Conservation (phyloP, 2,113 vertebrate genomes). For the Heteronetta atricapilla region DNA sequence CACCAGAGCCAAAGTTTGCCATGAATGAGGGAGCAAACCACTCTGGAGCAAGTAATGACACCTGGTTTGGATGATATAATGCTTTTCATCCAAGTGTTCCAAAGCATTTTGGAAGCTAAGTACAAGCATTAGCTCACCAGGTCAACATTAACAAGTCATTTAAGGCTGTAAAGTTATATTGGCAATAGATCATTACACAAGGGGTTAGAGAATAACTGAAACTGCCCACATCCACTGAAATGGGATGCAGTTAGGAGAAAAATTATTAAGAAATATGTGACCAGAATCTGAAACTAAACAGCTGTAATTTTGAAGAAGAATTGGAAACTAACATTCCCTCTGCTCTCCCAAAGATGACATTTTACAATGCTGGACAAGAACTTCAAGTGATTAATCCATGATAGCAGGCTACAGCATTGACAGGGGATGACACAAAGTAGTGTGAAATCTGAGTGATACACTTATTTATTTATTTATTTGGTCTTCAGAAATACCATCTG, state of each 20-base stretch:
- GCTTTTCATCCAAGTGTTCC: not conserved
- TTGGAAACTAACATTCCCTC: not conserved
- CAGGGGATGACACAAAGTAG: not conserved
- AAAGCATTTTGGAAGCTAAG: not conserved
- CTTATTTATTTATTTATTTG: not conserved
- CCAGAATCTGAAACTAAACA: not conserved
- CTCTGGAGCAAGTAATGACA: not conserved
- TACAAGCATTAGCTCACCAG: not conserved
- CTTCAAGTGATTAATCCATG: not conserved
- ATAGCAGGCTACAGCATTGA: not conserved
- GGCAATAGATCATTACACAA: not conserved
- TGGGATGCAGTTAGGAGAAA: not conserved
- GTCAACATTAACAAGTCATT: not conserved
- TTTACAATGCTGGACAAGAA: not conserved
- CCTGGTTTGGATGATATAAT: not conserved
- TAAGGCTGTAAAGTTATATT: not conserved
- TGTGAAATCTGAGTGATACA: not conserved
- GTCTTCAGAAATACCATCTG: not conserved
- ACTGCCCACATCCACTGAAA: not conserved
- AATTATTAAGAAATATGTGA: not conserved
- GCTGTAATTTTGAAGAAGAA: not conserved
- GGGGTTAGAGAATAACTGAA: not conserved
- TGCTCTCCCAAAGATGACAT: not conserved
- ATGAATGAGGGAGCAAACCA: not conserved
- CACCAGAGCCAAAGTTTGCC: not conserved